phyloP scores from a whole-genome alignment of 2,888 invertebrate species.

The Stegana nigrithorax region DNA sequence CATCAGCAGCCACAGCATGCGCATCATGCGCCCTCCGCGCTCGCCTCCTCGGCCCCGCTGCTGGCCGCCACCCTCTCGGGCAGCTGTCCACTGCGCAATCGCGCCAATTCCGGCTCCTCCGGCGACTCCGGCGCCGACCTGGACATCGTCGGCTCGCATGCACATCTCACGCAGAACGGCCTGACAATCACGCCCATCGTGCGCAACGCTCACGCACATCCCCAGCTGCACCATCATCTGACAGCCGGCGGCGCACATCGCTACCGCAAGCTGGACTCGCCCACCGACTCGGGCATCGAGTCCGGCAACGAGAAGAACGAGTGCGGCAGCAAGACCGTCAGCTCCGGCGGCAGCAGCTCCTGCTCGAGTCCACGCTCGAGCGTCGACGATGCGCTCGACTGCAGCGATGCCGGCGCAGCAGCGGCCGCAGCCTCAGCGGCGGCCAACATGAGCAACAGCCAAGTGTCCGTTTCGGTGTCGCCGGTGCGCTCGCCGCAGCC shows the following conservation, averaged over 20 bases:
- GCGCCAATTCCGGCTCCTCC: conserved; percentile 82
- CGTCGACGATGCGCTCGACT: conserved; percentile 81
- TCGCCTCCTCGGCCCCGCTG: conserved; percentile 81
- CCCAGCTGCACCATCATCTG: conserved; percentile 49
- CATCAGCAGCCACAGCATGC: conserved; percentile 73
- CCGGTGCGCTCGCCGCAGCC: conserved; percentile 67
- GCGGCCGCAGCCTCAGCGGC: conserved; percentile 40
- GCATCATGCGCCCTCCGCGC: conserved; percentile 65
- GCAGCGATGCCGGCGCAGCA: conserved; percentile 59
- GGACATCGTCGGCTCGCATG: conserved; percentile 73
- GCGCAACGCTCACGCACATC: conserved; percentile 55
- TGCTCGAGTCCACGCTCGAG: conserved; percentile 89
- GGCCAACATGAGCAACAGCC: conserved; percentile 35
- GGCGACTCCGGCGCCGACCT: conserved; percentile 80
- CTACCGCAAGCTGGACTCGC: conserved; percentile 88
- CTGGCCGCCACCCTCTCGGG: conserved; percentile 79
- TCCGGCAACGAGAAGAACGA: conserved; percentile 91
- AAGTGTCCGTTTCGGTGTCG: conserved; percentile 57
- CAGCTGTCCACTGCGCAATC: conserved; percentile 79
- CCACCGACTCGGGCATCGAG: conserved; percentile 93
- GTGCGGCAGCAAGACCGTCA: conserved; percentile 77
- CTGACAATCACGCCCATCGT: conserved; percentile 79
- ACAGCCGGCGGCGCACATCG: conserved; percentile 69
- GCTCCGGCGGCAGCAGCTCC: conserved; percentile 78
- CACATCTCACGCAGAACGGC: conserved; percentile 79